phyloP scores from a whole-genome alignment of 1,140 invertebrate species.

The Diprion similis region DNA sequence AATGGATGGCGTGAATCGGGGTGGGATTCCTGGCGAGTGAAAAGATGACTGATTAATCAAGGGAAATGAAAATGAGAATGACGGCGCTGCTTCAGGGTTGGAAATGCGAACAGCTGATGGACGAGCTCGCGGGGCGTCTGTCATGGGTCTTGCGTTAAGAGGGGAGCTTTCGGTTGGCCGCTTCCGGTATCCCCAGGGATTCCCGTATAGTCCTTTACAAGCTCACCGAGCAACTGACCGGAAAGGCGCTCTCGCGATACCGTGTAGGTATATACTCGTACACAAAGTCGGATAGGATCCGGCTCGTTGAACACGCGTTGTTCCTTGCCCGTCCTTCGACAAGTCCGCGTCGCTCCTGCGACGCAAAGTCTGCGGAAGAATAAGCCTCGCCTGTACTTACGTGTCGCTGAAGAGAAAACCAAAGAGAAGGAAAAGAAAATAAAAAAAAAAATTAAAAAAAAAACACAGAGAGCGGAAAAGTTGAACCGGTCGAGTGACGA shows the following conservation, averaged over 20 bases:
- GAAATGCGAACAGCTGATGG: too few species aligned
- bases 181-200: slow-evolving; percentile 35
- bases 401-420: slow-evolving; percentile 32
- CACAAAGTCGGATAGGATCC: background rate
- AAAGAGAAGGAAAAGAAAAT: slow-evolving; percentile 13
- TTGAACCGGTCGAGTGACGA: too few species aligned
- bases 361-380: too few species aligned
- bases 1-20: too few species aligned
- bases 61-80: too few species aligned
- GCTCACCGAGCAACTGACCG: slow-evolving; percentile 33
- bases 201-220: slow-evolving; percentile 24
- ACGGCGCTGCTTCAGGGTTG: too few species aligned
- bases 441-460: slow-evolving; percentile 10
- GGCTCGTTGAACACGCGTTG: background rate
- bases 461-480: background rate
- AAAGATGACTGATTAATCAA: too few species aligned
- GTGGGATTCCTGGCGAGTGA: too few species aligned
- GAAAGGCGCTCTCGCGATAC: slow-evolving; percentile 24
- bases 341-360: too few species aligned
- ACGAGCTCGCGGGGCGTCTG: background rate
- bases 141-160: background rate
- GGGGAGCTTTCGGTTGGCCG: slow-evolving; percentile 38
- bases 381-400: background rate
- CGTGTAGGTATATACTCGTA: background rate
- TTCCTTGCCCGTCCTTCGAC: background rate